A percentile compares a stretch with the other conserved stretches of the same genome.
phyloP scores from a whole-genome alignment of 2,797 vertebrate genomes.

The Telmatherina bonti region DNA sequence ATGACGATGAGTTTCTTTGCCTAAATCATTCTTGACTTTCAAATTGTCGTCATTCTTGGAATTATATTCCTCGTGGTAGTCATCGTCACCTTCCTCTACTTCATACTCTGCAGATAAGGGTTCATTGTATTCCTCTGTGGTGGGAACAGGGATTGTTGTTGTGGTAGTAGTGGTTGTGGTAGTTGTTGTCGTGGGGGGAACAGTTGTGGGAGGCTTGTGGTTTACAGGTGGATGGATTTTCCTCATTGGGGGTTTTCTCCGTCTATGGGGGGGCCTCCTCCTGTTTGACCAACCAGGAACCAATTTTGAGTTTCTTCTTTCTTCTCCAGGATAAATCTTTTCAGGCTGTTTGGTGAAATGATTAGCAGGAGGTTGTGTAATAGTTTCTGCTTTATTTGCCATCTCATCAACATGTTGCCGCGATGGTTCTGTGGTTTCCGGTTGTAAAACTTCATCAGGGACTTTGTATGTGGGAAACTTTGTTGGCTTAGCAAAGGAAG shows the following conservation, averaged over 20 bases:
- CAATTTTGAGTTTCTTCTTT: conserved; percentile 46
- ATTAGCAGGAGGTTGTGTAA: conserved; percentile 35
- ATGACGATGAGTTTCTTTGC: conserved; percentile 20
- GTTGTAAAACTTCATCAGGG: conserved; percentile 29
- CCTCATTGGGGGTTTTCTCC: conserved; percentile 71
- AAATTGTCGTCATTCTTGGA: conserved; percentile 42
- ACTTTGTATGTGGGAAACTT: not conserved
- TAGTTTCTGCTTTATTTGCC: conserved; percentile 32
- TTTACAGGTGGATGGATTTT: conserved; percentile 55
- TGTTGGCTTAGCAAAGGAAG: conserved; percentile 17
- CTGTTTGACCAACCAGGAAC: conserved; percentile 64
- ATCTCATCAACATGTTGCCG: conserved; percentile 15
- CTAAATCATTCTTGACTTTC: conserved; percentile 46
- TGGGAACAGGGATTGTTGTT: conserved; percentile 37
- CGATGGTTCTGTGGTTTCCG: conserved; percentile 46
- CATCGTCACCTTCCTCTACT: conserved; percentile 45
- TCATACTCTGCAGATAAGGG: conserved; percentile 48
- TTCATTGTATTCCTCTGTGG: conserved; percentile 38
- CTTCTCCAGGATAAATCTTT: conserved; percentile 37
- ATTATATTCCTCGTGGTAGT: conserved; percentile 60
- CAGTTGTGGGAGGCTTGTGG: conserved; percentile 49
- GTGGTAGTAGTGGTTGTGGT: conserved; percentile 21
- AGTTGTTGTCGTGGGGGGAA: conserved; percentile 16
- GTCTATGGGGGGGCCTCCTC: conserved; percentile 73
- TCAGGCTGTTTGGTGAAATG: conserved; percentile 43